Evolutionary conservation across 2,888 invertebrate genomes (phyloP), one percentile per base, ranked within the genome.

Genomic region (Scotopteryx bipunctaria): DNA sequence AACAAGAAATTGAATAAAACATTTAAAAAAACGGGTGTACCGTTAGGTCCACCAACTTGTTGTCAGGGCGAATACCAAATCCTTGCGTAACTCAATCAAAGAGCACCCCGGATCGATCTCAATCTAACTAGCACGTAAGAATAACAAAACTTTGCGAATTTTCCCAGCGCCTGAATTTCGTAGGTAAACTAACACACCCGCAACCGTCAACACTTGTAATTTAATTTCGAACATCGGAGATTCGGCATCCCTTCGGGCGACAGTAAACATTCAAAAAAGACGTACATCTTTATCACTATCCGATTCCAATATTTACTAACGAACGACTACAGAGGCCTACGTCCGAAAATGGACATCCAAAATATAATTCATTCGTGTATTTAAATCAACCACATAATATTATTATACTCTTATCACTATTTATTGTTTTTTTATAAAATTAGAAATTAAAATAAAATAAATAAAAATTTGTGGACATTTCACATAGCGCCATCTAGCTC

Each of bases 141-240:
- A 38, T 45, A 48, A 45, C 48, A 54, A 40, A 54, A 48, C 48
- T 54, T 48, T 11, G 19, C 21, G 23, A 48, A 31, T 48, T 48
- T 44, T 45, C 33, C 47, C 19, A 15, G 35, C 17, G 43, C 25
- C 41, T 19, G 15, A 38, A 35, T 31, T 35, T 47, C 37, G 32
- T 44, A 31, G 42, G 46, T 53, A 54, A 57, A 53, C 57, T 53
- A 43, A 49, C 46, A 19, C 19, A 31, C 25, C 27, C 45, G 9
- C 27, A 27, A 23, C 32, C 36, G 57, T 48, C 54, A 54, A 57
- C 51, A 54, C 49, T 57, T 54, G 45, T 57, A 54, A 57, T 57
- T 54, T 48, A 51, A 57, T 57, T 54, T 51, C 21, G 47, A 42
- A 42, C 47, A 47, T 43, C 41, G 42, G 44, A 45, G 43, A 47